Percentiles rank a stretch among this genome's conserved stretches.
phyloP scores from a whole-genome alignment of 2,888 invertebrate species.

The Drosophila tripunctata region DNA sequence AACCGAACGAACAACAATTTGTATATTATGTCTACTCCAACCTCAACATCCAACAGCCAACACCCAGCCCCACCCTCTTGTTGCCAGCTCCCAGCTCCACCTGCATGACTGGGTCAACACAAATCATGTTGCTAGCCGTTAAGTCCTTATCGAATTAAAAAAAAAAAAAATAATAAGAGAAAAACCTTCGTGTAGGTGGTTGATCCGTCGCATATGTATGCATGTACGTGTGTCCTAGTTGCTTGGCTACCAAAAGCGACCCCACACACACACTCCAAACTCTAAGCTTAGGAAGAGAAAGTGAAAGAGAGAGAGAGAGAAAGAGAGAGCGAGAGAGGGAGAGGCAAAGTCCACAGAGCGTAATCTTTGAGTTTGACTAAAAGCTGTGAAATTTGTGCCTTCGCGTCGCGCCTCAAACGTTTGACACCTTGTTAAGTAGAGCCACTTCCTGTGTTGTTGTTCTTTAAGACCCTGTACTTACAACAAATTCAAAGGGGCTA shows the following conservation, averaged over 20 bases:
- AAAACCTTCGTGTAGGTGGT: conserved; percentile 11
- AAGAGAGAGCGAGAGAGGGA: background rate
- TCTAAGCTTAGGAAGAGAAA: background rate
- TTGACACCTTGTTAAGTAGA: conserved; percentile 45
- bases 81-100: background rate
- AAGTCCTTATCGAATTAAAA: conserved; percentile 56
- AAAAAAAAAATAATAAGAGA: conserved; percentile 6
- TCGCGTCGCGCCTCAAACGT: conserved; percentile 23
- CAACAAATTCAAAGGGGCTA: too few species aligned
- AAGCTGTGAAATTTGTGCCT: conserved; percentile 35
- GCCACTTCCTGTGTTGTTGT: conserved; percentile 18
- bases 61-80: background rate
- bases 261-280: conserved; percentile 22
- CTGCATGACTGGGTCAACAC: conserved; percentile 63
- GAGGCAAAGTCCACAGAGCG: background rate
- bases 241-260: conserved; percentile 36
- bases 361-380: conserved; percentile 37
- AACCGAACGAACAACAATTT: conserved; percentile 13
- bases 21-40: conserved; percentile 8
- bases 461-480: too few species aligned
- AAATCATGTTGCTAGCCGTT: conserved; percentile 52
- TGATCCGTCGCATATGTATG: conserved; percentile 2
- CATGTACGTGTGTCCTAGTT: conserved; percentile 27
- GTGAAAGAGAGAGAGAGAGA: background rate
- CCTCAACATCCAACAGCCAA: too few species aligned